A percentile compares a stretch with the other conserved stretches of the same genome.
These are phyloP conservation scores for Drosophila virilis DNA, from an alignment of 1,140 invertebrate species.

Conservation along the genomic window DNA sequence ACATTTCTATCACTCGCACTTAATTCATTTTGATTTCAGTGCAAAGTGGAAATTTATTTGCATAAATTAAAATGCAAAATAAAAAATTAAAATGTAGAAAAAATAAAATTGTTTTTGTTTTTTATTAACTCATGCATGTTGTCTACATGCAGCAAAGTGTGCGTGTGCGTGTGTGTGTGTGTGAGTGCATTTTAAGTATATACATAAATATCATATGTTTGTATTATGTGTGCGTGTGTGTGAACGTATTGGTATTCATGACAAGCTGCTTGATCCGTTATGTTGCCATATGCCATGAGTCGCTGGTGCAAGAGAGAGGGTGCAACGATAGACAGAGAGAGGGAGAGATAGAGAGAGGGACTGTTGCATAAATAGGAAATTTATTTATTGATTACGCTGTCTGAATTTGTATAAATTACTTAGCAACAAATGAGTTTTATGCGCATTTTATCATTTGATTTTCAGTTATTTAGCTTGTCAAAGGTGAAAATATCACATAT, in stretches of 20 bases:
- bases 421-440: constrained; percentile 43
- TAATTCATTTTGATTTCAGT: constrained; percentile 83
- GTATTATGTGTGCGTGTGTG: neutral
- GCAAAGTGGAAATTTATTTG: constrained; percentile 84
- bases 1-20: constrained; percentile 81
- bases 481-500: constrained; percentile 9
- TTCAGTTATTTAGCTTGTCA: neutral
- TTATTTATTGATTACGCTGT: constrained; percentile 78
- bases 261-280: constrained; percentile 70
- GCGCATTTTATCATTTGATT: constrained; percentile 33
- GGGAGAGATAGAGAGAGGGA: constrained; percentile 11
- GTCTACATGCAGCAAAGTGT: constrained; percentile 27
- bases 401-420: constrained; percentile 65
- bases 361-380: constrained; percentile 80
- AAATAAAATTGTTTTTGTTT: constrained; percentile 21
- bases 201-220: neutral
- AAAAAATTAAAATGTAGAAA: constrained; percentile 30
- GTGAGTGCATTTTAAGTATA: constrained; percentile 20
- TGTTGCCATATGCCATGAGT: constrained; percentile 52
- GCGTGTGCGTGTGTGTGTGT: constrained; percentile 1
- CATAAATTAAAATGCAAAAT: constrained; percentile 76
- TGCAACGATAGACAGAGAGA: too few species aligned
- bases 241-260: constrained; percentile 60
- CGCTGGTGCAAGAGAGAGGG: too few species aligned
- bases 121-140: constrained; percentile 35